Evolutionary conservation across 1,140 invertebrate species (phyloP).

Genomic region (Platyura marginata): DNA sequence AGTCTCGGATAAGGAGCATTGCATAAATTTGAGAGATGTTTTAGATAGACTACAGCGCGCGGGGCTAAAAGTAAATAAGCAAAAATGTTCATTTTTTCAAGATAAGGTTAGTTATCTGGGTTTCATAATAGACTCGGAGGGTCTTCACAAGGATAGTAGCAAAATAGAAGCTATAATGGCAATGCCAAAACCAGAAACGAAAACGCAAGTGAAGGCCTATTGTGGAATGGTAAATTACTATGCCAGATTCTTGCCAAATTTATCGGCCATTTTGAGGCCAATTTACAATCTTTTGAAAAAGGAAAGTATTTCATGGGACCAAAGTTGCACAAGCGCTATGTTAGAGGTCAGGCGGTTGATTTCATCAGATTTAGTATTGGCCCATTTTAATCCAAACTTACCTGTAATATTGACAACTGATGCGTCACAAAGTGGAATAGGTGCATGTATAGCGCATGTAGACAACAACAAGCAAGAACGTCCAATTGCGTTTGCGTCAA

Average conservation of each 20-base stretch:
- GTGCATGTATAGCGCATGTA: constrained; percentile 7
- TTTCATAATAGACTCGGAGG: constrained; percentile 10
- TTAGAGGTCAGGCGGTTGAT: constrained; percentile 2
- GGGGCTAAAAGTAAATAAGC: constrained; percentile 11
- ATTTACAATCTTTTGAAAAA: constrained; percentile 15
- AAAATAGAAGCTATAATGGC: constrained; percentile 10
- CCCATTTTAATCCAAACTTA: constrained; percentile 6
- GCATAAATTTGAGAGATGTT: constrained; percentile 5
- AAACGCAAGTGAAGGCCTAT: constrained; percentile 12
- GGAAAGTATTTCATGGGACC: constrained; percentile 9
- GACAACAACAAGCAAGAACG: constrained; percentile 9
- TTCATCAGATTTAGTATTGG: constrained; percentile 3
- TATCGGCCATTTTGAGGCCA: constrained; percentile 12
- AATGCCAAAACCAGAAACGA: constrained; percentile 8
- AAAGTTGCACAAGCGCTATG: constrained; percentile 5
- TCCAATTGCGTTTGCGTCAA: constrained; percentile 26
- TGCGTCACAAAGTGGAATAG: constrained; percentile 6
- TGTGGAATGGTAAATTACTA: constrained; percentile 16
- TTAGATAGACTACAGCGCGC: constrained; percentile 4
- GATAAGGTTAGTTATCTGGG: constrained; percentile 13
- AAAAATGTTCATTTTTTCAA: constrained; percentile 14
- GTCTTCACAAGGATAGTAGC: constrained; percentile 7
- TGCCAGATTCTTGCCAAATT: constrained; percentile 16
- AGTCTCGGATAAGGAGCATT: constrained; percentile 10
- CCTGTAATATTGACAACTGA: constrained; percentile 6